A percentile compares a stretch with the other conserved stretches of the same genome.
These are phyloP conservation scores for Apis mellifera DNA, from an alignment of 1,140 invertebrate species.

Conservation along the genomic window Amel_HAv3.1 CM009938.2:2763501-2764000, in stretches of 20 bases:
- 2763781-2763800: conserved; percentile 72
- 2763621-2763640: conserved; percentile 56
- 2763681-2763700: conserved; percentile 66
- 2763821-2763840: background rate
- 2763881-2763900: background rate
- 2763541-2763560: background rate
- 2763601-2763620: conserved; percentile 33
- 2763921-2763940: background rate
- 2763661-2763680: conserved; percentile 77
- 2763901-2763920: background rate
- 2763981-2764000: no score
- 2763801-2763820: background rate
- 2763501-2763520: no score
- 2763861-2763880: background rate
- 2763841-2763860: background rate
- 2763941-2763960: background rate
- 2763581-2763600: background rate
- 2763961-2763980: conserved; percentile 2
- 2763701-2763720: conserved; percentile 60
- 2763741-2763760: conserved; percentile 63
- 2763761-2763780: conserved; percentile 47
- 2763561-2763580: background rate
- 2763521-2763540: conserved; percentile 3
- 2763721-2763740: conserved; percentile 64
- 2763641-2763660: conserved; percentile 65